phyloP scores from a whole-genome alignment of 2,888 invertebrate genomes.

The Drosophila anomelani region DNA sequence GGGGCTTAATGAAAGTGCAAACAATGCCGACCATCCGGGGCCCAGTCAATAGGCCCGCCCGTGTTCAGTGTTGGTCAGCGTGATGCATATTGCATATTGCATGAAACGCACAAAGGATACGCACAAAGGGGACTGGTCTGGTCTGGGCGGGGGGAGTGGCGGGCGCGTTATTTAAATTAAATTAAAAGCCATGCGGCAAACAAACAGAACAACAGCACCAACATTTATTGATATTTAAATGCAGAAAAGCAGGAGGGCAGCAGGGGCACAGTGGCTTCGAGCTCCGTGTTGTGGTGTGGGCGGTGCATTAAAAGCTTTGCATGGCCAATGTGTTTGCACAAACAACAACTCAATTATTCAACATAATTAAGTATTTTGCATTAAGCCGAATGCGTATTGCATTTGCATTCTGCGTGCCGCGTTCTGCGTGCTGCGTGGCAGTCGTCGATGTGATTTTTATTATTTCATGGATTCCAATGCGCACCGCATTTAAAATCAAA shows the following conservation, averaged over 20 bases:
- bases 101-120: constrained; percentile 1
- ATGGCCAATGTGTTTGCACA: constrained; percentile 70
- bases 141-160: constrained; percentile 10
- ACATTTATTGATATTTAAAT: constrained; percentile 78
- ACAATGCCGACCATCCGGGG: constrained; percentile 36
- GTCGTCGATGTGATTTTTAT: constrained; percentile 61
- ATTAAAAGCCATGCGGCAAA: constrained; percentile 71
- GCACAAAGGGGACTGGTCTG: neutral
- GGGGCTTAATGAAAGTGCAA: constrained; percentile 67
- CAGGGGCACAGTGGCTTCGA: constrained; percentile 15
- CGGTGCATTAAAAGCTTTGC: constrained; percentile 77
- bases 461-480: constrained; percentile 70
- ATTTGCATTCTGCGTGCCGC: constrained; percentile 45
- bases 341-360: constrained; percentile 81
- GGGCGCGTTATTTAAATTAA: constrained; percentile 70
- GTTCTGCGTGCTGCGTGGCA: constrained; percentile 24
- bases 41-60: constrained; percentile 34
- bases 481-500: constrained; percentile 74
- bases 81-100: constrained; percentile 47
- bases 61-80: constrained; percentile 57
- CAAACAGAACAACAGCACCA: constrained; percentile 58
- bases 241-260: constrained; percentile 27
- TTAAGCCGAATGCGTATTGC: constrained; percentile 62
- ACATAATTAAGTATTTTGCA: constrained; percentile 82
- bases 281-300: constrained; percentile 56